These are phyloP conservation scores for Pangasianodon gigas DNA, from an alignment of 2,113 vertebrate genomes.

Conservation along the genomic window DNA sequence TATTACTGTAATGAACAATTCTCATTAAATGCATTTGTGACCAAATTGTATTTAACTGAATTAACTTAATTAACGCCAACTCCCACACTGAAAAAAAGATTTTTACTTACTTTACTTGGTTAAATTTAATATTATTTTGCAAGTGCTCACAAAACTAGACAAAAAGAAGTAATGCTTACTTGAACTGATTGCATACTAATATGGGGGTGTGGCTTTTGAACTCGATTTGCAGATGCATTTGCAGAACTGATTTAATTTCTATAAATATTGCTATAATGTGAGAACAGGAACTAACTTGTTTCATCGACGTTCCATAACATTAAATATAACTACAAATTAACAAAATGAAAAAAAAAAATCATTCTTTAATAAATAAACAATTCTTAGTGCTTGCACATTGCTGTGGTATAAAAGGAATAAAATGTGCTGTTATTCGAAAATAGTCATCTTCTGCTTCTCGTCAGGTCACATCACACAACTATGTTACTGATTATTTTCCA, in stretches of 20 bases:
- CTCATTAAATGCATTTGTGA: neutral
- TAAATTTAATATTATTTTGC: no score
- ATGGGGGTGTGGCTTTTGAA: neutral
- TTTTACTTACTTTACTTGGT: neutral
- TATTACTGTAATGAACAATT: neutral
- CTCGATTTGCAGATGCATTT: neutral
- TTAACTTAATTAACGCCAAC: neutral
- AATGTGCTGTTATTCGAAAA: neutral
- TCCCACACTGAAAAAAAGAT: neutral
- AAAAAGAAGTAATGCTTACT: no score
- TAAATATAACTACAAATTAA: neutral
- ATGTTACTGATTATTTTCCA: neutral
- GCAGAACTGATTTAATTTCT: neutral
- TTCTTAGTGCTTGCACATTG: no score
- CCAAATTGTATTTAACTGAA: neutral
- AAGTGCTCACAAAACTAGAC: no score
- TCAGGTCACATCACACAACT: no score
- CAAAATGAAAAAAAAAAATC: neutral
- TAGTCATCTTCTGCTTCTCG: neutral
- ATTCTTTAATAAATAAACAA: neutral
- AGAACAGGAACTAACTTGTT: neutral
- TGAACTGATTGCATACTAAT: neutral
- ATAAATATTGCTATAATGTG: neutral
- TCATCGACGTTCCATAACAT: neutral
- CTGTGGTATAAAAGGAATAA: neutral